Evolutionary conservation across 2,797 vertebrate species (phyloP), one percentile per base, ranked within the genome.

Genomic region (Lophura swinhoii): DNA sequence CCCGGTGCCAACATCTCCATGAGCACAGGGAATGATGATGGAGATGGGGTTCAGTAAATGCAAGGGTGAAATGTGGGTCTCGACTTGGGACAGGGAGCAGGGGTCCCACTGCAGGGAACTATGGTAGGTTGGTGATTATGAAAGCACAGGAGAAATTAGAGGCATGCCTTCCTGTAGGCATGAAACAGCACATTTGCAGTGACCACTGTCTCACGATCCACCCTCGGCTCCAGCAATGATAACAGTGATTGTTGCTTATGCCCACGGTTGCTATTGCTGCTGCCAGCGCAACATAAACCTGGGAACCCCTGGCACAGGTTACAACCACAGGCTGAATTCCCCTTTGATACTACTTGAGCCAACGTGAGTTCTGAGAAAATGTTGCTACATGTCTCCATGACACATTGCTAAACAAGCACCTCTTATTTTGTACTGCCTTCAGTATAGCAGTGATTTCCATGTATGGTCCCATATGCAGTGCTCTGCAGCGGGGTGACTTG

Each of bases 291-390:
- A 60, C n/a, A 41, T 37, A 53, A 44, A 77, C 49, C 63, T 59
- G 62, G 91, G 88, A 94, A 56, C 8, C 14, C 44, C 60, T 85
- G 91, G 82, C 87, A 93, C 49, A 85, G 84, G 73, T 58, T 90
- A 71, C 70, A 85, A 22, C 49, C 76, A 53, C 66, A 90, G 76
- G 37, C 73, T 87, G 88, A 91, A 96, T 84, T 92, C 91, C 90
- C 89, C 76, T 90, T 74, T 66, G 66, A 79, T 86, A 86, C 66
- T 76, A 91, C 72, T 91, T 74, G 91, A 88, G 48, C 53, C 85
- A 95, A 41, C 16, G 55, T 6, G 37, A 92, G 53, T 91, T 94
- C 94, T 91, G 70, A 94, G 93, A 96, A 95, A 91, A 59, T 64
- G 44, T 51, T 90, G 93, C 85, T 73, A 91, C 83, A 46, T n/a